Conservation (phyloP, 2,113 vertebrate species). For the Pterocles gutturalis region DNA sequence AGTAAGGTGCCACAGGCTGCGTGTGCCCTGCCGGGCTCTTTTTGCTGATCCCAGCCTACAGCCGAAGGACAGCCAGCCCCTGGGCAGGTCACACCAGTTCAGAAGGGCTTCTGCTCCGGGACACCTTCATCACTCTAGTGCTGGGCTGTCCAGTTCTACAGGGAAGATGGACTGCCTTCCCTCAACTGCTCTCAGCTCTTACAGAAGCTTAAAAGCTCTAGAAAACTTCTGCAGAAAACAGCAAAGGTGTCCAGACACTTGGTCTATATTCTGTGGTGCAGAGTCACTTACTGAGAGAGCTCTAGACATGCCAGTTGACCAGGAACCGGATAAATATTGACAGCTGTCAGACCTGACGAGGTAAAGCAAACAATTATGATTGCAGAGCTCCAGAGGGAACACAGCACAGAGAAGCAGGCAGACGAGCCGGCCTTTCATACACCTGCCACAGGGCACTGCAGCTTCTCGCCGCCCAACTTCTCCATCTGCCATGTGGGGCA, state of each 20-base stretch:
- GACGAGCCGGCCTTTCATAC: not conserved
- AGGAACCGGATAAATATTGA: constrained; percentile 91
- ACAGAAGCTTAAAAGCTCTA: not conserved
- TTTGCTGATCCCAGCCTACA: not conserved
- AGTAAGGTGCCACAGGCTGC: not conserved
- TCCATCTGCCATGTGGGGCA: not conserved
- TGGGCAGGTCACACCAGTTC: not conserved
- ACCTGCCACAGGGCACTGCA: not conserved
- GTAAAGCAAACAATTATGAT: constrained; percentile 44
- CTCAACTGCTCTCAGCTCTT: not conserved
- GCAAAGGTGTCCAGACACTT: not conserved
- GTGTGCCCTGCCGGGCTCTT: not conserved
- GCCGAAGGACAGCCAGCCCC: not conserved
- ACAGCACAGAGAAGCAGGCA: not conserved
- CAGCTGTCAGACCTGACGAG: constrained; percentile 83
- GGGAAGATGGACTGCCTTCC: not conserved
- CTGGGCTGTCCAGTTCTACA: not conserved
- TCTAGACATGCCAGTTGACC: constrained; percentile 89
- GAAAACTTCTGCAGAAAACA: not conserved
- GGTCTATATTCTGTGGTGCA: not conserved
- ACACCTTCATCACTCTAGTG: not conserved
- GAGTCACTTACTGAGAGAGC: constrained; percentile 88
- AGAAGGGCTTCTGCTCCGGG: not conserved
- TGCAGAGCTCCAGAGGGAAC: not conserved
- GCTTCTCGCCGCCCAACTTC: not conserved